phyloP scores from a whole-genome alignment of 2,888 invertebrate genomes.

The Desoria tigrina region DNA sequence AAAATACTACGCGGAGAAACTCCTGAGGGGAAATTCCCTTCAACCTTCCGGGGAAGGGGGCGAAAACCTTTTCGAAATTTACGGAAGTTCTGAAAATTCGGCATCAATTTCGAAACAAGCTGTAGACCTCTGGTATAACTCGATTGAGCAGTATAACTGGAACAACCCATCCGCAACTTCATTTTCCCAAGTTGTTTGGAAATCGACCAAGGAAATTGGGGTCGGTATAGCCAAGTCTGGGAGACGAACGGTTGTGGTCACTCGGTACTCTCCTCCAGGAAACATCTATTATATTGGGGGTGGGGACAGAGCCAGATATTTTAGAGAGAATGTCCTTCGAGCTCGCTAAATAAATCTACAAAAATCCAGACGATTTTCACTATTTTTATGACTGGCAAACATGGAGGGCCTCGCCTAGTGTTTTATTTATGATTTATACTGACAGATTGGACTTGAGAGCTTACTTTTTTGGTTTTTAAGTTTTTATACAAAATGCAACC shows the following conservation, averaged over 20 bases:
- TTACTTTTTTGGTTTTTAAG: too few species aligned
- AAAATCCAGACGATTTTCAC: too few species aligned
- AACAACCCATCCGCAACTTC: slow-evolving; percentile 37
- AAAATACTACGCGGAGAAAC: slow-evolving; percentile 43
- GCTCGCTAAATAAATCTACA: slow-evolving; percentile 9
- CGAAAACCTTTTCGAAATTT: slow-evolving; percentile 46
- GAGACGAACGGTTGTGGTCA: slow-evolving; percentile 39
- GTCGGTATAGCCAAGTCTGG: slow-evolving; percentile 40
- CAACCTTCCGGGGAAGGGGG: slow-evolving; percentile 39
- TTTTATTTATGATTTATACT: slow-evolving; percentile 4
- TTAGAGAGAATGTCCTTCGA: slow-evolving; percentile 44
- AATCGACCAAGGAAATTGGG: slow-evolving; percentile 39
- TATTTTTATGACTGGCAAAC: slow-evolving; percentile 3
- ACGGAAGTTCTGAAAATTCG: slow-evolving; percentile 34
- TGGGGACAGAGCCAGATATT: slow-evolving; percentile 42
- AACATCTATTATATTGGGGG: slow-evolving; percentile 35
- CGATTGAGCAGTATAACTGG: slow-evolving; percentile 39
- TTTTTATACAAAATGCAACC: too few species aligned
- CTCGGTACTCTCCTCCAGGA: slow-evolving; percentile 41
- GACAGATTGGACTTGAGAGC: too few species aligned
- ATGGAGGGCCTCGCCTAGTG: not conserved
- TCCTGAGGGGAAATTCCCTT: slow-evolving; percentile 36
- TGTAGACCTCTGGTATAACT: slow-evolving; percentile 43
- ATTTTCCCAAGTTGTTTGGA: slow-evolving; percentile 48
- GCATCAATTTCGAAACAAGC: slow-evolving; percentile 33